Base-by-base conservation (phyloP, 2,888 invertebrate species). In the Sabatieria punctata region DNA sequence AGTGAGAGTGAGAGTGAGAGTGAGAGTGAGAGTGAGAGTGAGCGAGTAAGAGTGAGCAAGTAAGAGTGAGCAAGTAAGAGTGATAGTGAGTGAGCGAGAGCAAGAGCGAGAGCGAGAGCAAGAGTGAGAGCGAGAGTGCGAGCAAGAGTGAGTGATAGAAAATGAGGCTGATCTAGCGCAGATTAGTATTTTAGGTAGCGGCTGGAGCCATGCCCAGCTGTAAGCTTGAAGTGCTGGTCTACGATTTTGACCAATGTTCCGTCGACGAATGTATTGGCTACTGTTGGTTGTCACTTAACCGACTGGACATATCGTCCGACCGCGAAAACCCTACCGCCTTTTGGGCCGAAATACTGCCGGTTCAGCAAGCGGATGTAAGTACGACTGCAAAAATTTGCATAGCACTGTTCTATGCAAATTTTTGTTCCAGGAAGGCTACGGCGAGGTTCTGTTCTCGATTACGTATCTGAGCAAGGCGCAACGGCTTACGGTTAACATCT, bases 361-460 rank as follows among this genome's bases (percentile, higher is more conserved):
- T 53, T 18, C 13, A 8, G 18, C 11, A 18, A 8, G 6, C 37
- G 15, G 13, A 37, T 4, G 37, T 18, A 37, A 11, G 15, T 6
- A 37, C 18, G 37, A 8, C 6, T 4, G 15, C 18, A 37, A 6
- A 18, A 11, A n/a, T n/a, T n/a, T n/a, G n/a, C n/a, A n/a, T n/a
- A n/a, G n/a, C n/a, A n/a, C n/a, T n/a, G n/a, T n/a, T n/a, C n/a
- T n/a, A n/a, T n/a, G n/a, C n/a, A n/a, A n/a, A n/a, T n/a, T n/a
- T n/a, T n/a, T n/a, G n/a, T n/a, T 19, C 37, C 47, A 65, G 67
- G 66, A 69, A 27, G 71, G 73, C 37, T 65, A 72, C 26, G 75
- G 75, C n/a, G 74, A 75, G 52, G 60, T 75, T 33, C 70, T 75
- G 67, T 70, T 75, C 24, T 74, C 75, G 1, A 55, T 75, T 45